phyloP scores from a whole-genome alignment of 2,888 invertebrate species.

The Tenthredo scrophulariae region DNA sequence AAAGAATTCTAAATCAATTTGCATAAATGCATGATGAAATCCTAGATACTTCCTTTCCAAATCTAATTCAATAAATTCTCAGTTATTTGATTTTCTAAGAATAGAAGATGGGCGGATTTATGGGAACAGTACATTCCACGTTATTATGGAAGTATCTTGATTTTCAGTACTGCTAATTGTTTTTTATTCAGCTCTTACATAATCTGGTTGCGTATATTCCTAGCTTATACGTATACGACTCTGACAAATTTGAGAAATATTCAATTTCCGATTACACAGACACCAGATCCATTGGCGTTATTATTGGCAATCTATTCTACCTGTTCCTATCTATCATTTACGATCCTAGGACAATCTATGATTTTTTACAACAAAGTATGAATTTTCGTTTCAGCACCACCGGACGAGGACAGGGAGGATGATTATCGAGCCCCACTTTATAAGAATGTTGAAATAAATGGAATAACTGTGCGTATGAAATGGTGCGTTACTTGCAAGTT shows the following conservation, averaged over 20 bases:
- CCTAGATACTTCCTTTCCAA: not conserved
- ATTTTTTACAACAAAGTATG: not conserved
- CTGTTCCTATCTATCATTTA: not conserved
- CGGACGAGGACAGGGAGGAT: slow-evolving; percentile 98
- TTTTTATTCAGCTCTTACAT: not conserved
- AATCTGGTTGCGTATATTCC: not conserved
- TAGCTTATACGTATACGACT: not conserved
- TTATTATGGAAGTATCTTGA: not conserved
- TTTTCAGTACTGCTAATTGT: not conserved
- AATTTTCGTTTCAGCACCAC: slow-evolving; percentile 85
- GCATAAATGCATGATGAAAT: not conserved
- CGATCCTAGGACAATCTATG: not conserved
- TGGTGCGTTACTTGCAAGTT: slow-evolving; percentile 99
- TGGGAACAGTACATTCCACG: not conserved
- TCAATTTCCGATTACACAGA: not conserved
- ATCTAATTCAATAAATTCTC: not conserved
- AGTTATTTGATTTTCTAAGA: not conserved
- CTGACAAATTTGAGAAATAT: slow-evolving; percentile 2
- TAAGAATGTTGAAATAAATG: slow-evolving; percentile 98
- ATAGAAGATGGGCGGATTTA: not conserved
- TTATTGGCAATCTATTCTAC: not conserved
- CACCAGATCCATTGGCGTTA: not conserved
- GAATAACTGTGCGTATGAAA: slow-evolving; percentile 99
- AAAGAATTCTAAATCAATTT: not conserved
- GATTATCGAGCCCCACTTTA: slow-evolving; percentile 98